Conservation (phyloP, 2,888 invertebrate species). For the Balanococcus diminutus region DNA sequence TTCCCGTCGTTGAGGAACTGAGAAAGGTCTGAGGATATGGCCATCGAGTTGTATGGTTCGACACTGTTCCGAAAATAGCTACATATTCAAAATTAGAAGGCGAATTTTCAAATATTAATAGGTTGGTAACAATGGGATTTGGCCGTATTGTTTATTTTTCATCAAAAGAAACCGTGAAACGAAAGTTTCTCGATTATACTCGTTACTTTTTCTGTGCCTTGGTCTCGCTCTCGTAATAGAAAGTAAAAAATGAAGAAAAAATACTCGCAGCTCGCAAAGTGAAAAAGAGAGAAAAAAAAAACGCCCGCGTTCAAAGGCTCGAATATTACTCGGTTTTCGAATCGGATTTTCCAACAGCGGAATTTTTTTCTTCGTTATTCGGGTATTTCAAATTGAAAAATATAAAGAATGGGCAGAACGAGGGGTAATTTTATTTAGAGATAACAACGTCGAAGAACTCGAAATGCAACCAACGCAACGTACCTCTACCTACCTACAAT, state of each 20-base stretch:
- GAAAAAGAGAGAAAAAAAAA: neutral
- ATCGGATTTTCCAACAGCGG: neutral
- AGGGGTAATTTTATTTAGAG: neutral
- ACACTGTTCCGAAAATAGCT: too few relatives aligned
- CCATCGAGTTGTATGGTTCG: too few relatives aligned
- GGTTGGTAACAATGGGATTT: neutral
- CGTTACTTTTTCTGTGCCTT: neutral
- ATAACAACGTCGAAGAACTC: neutral
- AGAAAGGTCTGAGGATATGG: too few relatives aligned
- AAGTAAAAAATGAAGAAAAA: neutral
- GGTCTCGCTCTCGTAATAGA: neutral
- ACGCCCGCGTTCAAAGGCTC: neutral
- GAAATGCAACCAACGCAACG: too few relatives aligned
- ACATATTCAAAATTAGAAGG: too few relatives aligned
- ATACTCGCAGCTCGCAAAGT: neutral
- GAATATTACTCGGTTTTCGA: neutral
- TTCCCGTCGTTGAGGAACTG: too few relatives aligned
- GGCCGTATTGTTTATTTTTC: neutral
- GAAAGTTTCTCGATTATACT: neutral
- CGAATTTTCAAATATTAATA: too few relatives aligned
- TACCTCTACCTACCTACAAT: too few relatives aligned
- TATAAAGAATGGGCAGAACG: neutral
- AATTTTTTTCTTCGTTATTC: neutral
- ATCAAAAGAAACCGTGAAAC: neutral
- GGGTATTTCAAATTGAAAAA: neutral